Percentiles rank a stretch among this genome's conserved stretches.
phyloP scores from a whole-genome alignment of 2,888 invertebrate genomes.

The Apamea crenata region DNA sequence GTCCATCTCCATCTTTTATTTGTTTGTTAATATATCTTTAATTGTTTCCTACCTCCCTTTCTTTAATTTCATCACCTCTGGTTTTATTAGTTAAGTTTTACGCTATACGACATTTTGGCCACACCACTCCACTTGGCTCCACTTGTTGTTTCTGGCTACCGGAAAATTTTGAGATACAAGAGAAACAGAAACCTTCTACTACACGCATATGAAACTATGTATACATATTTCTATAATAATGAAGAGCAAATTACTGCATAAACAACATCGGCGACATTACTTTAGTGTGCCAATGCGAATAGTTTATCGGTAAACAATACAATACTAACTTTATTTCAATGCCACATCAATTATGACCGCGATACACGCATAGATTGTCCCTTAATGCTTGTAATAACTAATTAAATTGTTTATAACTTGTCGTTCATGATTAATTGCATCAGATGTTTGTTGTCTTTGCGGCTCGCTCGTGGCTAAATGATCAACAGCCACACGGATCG shows the following conservation, averaged over 20 bases:
- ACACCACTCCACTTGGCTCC: no score
- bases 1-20: no score
- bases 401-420: constrained; percentile 42
- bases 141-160: neutral
- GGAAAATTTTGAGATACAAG: neutral
- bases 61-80: no score
- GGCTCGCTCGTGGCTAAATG: neutral
- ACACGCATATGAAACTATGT: neutral
- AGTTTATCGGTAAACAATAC: constrained; percentile 48
- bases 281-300: constrained; percentile 39
- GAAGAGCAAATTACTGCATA: constrained; percentile 14
- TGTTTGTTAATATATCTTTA: no score
- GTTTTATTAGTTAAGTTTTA: no score
- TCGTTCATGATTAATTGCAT: constrained; percentile 36
- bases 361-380: constrained; percentile 35
- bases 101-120: no score
- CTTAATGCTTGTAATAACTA: constrained; percentile 31
- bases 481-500: neutral
- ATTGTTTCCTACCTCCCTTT: no score
- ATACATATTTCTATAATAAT: neutral
- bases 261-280: constrained; percentile 31
- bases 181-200: no score
- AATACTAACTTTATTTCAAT: constrained; percentile 32
- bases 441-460: constrained; percentile 1
- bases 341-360: constrained; percentile 22